phyloP scores from a whole-genome alignment of 2,888 invertebrate genomes.

The Crossocerus cetratus region DNA sequence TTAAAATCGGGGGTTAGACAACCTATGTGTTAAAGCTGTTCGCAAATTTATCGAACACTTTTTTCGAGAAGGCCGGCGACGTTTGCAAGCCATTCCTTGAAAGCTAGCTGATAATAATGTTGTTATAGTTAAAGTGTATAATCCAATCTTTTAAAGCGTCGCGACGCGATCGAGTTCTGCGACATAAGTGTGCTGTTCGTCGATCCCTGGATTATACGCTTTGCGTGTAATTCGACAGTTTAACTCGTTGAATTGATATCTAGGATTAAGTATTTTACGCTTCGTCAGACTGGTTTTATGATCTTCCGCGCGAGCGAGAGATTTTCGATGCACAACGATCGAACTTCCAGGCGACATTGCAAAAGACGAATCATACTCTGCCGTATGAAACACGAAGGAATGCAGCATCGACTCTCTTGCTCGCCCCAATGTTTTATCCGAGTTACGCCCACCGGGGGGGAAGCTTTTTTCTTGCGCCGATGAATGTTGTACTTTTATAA shows the following conservation, averaged over 20 bases:
- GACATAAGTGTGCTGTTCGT: conserved; percentile 6
- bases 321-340: conserved; percentile 11
- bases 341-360: background rate
- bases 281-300: conserved; percentile 43
- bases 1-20: too few relatives aligned
- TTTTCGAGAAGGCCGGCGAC: conserved; percentile 25
- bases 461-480: conserved; percentile 50
- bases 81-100: conserved; percentile 57
- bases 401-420: conserved; percentile 31
- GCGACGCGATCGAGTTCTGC: background rate
- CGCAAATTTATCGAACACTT: too few relatives aligned
- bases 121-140: conserved; percentile 31
- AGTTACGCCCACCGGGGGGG: conserved; percentile 23
- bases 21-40: too few relatives aligned
- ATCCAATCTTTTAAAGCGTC: conserved; percentile 4
- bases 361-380: background rate
- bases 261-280: conserved; percentile 42
- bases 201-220: conserved; percentile 26
- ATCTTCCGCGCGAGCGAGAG: conserved; percentile 38
- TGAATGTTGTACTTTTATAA: conserved; percentile 70
- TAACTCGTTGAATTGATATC: conserved; percentile 36
- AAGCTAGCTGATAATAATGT: conserved; percentile 32
- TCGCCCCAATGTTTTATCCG: conserved; percentile 28
- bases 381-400: background rate
- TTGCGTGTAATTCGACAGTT: conserved; percentile 26